phyloP scores from a whole-genome alignment of 2,113 vertebrate genomes.

The Brachionichthys hirsutus region DNA sequence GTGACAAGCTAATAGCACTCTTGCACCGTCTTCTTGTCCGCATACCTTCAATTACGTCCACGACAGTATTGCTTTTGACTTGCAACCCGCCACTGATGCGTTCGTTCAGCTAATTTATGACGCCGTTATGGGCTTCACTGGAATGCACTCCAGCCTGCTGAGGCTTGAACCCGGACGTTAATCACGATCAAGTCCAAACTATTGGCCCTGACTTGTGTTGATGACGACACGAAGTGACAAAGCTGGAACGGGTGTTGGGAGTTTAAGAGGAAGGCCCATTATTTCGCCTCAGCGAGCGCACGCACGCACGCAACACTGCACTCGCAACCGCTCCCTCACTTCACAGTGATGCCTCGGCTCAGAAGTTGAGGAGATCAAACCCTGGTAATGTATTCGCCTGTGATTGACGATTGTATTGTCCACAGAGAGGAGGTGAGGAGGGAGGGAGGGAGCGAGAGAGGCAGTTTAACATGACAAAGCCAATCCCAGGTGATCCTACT shows the following conservation, averaged over 20 bases:
- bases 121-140: slow-evolving; percentile 33
- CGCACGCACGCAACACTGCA: slow-evolving; percentile 33
- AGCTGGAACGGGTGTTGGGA: slow-evolving; percentile 21
- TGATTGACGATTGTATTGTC: slow-evolving; percentile 68
- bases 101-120: slow-evolving; percentile 53
- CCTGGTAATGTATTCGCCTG: slow-evolving; percentile 67
- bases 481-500: slow-evolving; percentile 62
- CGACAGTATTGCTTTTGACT: slow-evolving; percentile 40
- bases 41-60: slow-evolving; percentile 36
- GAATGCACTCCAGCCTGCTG: slow-evolving; percentile 56
- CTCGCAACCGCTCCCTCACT: slow-evolving; percentile 43
- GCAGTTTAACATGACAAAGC: slow-evolving; percentile 77
- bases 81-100: slow-evolving; percentile 30
- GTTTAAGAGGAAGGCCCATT: slow-evolving; percentile 33
- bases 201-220: slow-evolving; percentile 52
- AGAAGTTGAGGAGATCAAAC: slow-evolving; percentile 67
- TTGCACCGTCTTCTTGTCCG: slow-evolving; percentile 20
- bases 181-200: slow-evolving; percentile 53
- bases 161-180: slow-evolving; percentile 46
- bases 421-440: slow-evolving; percentile 26
- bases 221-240: slow-evolving; percentile 36
- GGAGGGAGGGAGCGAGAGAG: slow-evolving; percentile 30
- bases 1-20: slow-evolving; percentile 55
- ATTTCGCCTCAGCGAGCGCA: slow-evolving; percentile 34
- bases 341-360: slow-evolving; percentile 51